phyloP scores from a whole-genome alignment of 2,113 vertebrate species.

The Gambusia holbrooki region DNA sequence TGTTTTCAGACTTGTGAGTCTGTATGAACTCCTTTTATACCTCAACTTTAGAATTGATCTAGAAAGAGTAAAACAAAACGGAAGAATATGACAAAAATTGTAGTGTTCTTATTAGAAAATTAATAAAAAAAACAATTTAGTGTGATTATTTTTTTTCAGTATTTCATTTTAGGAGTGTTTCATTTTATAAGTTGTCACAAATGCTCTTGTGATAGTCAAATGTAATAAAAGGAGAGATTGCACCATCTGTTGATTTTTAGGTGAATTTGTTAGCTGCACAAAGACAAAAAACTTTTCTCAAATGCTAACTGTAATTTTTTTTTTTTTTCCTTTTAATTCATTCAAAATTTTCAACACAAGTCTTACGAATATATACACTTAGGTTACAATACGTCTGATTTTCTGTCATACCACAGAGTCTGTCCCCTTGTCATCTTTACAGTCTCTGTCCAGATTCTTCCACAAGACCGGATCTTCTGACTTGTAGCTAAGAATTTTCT shows the following conservation, averaged over 20 bases:
- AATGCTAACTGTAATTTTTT: not conserved
- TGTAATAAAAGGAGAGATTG: conserved; percentile 79
- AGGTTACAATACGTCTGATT: not conserved
- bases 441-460: conserved; percentile 4
- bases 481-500: conserved; percentile 46
- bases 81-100: conserved; percentile 84
- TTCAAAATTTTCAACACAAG: conserved; percentile 8
- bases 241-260: conserved; percentile 65
- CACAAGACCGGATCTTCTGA: conserved; percentile 17
- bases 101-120: conserved; percentile 88
- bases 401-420: conserved; percentile 3
- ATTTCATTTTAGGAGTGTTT: conserved; percentile 77
- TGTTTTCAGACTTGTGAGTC: conserved; percentile 84
- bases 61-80: conserved; percentile 82
- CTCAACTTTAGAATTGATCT: conserved; percentile 89
- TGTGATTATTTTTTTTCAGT: conserved; percentile 77
- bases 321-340: not conserved
- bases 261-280: conserved; percentile 50
- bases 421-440: conserved; percentile 31
- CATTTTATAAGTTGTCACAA: conserved; percentile 79
- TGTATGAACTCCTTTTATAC: conserved; percentile 87
- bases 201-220: conserved; percentile 81
- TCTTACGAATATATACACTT: not conserved
- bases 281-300: not conserved
- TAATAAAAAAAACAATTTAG: conserved; percentile 84